Base-by-base conservation (phyloP, 2,888 invertebrate species). In the Actias luna region DNA sequence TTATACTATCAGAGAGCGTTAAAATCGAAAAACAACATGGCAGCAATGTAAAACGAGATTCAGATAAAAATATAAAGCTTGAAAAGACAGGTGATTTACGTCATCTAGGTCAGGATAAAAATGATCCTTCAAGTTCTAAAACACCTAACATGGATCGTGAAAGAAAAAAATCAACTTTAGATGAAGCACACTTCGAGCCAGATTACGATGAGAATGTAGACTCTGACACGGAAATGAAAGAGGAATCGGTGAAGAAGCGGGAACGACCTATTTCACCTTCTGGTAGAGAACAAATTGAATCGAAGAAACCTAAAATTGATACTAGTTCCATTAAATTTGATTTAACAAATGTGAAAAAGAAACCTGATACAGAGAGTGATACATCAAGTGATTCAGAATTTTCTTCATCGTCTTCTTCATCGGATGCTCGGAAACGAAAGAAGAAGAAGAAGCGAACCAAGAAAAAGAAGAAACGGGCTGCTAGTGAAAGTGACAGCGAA, bases 151-250 rank as follows among this genome's bases (percentile, higher is more conserved):
- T 70, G 2, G 92, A 93, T 31, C 88, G 92, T 0, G 94, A 94
- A 78, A 88, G 94, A 67, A 95, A 96, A 71, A 95, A 95, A 74
- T 94, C 95, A 10, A 94, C 94, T 7, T 84, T 96, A 52, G 96
- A 96, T 72, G 96, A 96, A 84, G 94, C 95, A 0, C 95, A 93
- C 76, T 96, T 96, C 77, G 96, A 95, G 75, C 96, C 96, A 0
- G 96, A 96, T 78, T 96, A 96, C 80, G 96, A 96, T 69, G 94
- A 93, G 75, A 90, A 85, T 62, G 83, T 93, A 22, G 93, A 94
- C 71, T 92, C 95, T 5, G 95, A 95, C 65, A 93, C 91, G 25
- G 95, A 95, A 71, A 88, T 90, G 2, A 95, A 95, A 66, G 93
- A 93, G 16, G 94, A 94, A 39, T 74, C 72, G 39, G 73, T 70